Evolutionary conservation across 2,888 invertebrate genomes (phyloP).

Genomic region (Agrotis clavis): DNA sequence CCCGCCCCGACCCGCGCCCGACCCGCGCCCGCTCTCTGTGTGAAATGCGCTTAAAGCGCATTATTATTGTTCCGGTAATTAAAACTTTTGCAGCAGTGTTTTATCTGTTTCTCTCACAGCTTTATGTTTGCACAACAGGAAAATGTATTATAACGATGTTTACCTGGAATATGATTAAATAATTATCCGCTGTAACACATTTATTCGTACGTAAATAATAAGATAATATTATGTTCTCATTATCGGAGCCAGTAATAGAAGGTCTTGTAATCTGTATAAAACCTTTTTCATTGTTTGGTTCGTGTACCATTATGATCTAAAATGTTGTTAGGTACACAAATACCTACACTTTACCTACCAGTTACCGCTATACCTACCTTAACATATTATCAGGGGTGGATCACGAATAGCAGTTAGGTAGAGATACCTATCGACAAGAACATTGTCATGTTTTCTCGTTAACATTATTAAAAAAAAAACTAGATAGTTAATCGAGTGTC

Average conservation of each 20-base stretch:
- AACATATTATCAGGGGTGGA: background rate
- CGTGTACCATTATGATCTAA: constrained; percentile 19
- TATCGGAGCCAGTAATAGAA: constrained; percentile 17
- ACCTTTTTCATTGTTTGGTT: constrained; percentile 15
- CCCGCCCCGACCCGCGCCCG: too few species aligned
- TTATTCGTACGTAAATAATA: constrained; percentile 20
- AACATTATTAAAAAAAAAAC: constrained; percentile 42
- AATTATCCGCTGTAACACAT: constrained; percentile 14
- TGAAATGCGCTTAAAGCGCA: too few species aligned
- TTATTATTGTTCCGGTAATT: constrained; percentile 37
- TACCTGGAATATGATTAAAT: background rate
- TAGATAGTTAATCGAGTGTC: constrained; percentile 45
- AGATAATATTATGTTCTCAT: constrained; percentile 34
- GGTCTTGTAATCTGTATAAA: constrained; percentile 42
- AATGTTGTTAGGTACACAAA: constrained; percentile 12
- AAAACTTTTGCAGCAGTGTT: constrained; percentile 23
- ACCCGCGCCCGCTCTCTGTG: too few species aligned
- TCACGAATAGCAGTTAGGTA: background rate
- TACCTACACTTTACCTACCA: background rate
- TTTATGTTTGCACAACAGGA: background rate
- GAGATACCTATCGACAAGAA: background rate
- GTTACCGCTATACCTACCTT: background rate
- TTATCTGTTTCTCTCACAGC: constrained; percentile 10
- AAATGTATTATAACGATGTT: constrained; percentile 1
- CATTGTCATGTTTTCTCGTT: constrained; percentile 6